Percentiles rank a stretch among this genome's conserved stretches.
Evolutionary conservation across 2,113 vertebrate genomes (phyloP).

Genomic region (Tragelaphus scriptus): DNA sequence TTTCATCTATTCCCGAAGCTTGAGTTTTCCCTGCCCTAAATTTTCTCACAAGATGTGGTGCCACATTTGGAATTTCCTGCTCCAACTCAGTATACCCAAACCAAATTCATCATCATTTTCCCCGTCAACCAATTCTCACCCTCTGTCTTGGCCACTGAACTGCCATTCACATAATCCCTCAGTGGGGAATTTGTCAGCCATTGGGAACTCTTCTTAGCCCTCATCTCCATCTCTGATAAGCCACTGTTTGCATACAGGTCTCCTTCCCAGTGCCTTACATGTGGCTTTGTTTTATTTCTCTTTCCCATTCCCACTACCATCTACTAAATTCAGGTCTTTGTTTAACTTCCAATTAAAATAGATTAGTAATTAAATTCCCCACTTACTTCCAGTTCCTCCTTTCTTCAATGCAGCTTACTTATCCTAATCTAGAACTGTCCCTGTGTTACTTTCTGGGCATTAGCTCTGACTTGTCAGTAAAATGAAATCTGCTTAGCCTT

Average conservation of each 20-base stretch:
- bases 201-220: not conserved
- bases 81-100: not conserved
- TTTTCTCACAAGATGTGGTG: not conserved
- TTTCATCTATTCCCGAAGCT: not conserved
- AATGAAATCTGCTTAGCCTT: not conserved
- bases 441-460: not conserved
- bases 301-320: not conserved
- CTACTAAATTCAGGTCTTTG: not conserved
- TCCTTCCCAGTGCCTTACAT: not conserved
- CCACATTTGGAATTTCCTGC: not conserved
- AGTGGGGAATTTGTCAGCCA: not conserved
- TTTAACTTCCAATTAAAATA: not conserved
- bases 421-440: not conserved
- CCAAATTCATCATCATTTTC: not conserved
- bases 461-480: not conserved
- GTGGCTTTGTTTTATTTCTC: not conserved
- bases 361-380: not conserved
- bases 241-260: not conserved
- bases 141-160: not conserved
- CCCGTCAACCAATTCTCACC: not conserved
- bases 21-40: not conserved
- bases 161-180: not conserved
- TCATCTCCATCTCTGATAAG: not conserved
- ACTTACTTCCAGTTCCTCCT: not conserved
- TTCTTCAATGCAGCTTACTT: not conserved